These are phyloP conservation scores for Subacronicta megacephala DNA, from an alignment of 2,888 invertebrate species.

Conservation along the genomic window DNA sequence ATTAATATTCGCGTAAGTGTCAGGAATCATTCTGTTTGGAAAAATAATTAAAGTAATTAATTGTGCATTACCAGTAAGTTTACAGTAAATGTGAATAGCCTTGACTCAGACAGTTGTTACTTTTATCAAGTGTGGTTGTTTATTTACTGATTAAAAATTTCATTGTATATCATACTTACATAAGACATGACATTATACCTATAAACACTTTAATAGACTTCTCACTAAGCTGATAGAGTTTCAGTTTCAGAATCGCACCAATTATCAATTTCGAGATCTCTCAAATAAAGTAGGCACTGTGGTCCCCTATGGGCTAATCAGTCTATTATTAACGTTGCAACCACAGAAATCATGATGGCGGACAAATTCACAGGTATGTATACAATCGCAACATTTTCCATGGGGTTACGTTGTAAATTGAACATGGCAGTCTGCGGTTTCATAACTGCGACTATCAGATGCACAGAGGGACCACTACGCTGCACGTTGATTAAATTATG, in stretches of 20 bases:
- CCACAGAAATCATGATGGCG: constrained; percentile 50
- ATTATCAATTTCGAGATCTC: constrained; percentile 23
- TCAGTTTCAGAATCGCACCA: not conserved
- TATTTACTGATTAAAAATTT: too few species aligned
- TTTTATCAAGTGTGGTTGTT: too few species aligned
- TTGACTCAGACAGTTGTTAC: too few species aligned
- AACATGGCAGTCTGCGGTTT: constrained; percentile 78
- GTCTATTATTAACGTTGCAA: constrained; percentile 46
- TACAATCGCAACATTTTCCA: constrained; percentile 58
- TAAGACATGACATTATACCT: too few species aligned
- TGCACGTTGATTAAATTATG: constrained; percentile 77
- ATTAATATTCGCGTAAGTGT: too few species aligned
- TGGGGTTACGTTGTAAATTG: constrained; percentile 72
- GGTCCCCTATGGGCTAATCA: constrained; percentile 32
- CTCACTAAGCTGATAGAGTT: too few species aligned
- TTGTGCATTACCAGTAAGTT: too few species aligned
- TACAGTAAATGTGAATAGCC: too few species aligned
- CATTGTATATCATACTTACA: too few species aligned
- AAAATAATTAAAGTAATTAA: too few species aligned
- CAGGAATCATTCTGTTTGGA: too few species aligned
- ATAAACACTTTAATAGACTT: too few species aligned
- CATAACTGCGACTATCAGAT: constrained; percentile 73
- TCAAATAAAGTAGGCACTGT: constrained; percentile 10
- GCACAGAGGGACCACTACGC: constrained; percentile 67
- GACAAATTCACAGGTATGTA: constrained; percentile 38